These are phyloP conservation scores for Hippocampus guttulatus DNA, from an alignment of 2,113 vertebrate genomes.

Conservation along the genomic window DNA sequence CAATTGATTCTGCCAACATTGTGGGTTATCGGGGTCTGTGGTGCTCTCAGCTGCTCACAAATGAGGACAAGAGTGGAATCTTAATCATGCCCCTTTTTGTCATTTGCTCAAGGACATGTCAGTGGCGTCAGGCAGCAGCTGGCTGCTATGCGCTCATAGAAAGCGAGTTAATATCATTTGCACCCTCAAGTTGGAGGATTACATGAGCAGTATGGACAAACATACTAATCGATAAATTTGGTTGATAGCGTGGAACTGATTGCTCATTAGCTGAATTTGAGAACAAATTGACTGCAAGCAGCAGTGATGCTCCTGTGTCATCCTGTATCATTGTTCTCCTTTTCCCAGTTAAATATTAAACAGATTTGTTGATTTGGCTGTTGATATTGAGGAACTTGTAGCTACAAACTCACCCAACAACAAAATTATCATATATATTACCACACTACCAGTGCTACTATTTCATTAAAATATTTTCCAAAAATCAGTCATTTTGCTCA, in stretches of 20 bases:
- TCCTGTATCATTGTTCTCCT: no score
- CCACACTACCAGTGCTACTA: neutral
- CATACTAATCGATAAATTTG: neutral
- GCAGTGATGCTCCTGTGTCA: neutral
- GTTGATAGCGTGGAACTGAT: neutral
- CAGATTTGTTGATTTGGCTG: no score
- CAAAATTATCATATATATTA: no score
- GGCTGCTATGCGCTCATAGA: neutral
- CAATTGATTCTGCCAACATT: slow-evolving; percentile 26
- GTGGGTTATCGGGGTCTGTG: slow-evolving; percentile 18
- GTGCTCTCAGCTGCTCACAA: slow-evolving; percentile 34
- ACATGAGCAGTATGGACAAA: neutral
- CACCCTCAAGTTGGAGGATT: neutral
- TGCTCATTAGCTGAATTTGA: neutral
- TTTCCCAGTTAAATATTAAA: no score
- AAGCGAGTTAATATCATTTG: neutral
- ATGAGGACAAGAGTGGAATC: slow-evolving; percentile 15
- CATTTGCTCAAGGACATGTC: slow-evolving; percentile 53
- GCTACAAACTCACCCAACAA: neutral
- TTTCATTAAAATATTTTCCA: no score
- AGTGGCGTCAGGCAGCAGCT: slow-evolving; percentile 27
- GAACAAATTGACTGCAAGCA: neutral
- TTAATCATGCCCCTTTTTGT: slow-evolving; percentile 29
- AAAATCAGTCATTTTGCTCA: no score
- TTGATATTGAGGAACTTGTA: neutral